phyloP scores from a whole-genome alignment of 1,140 invertebrate species.

The Diorhabda carinulata region DNA sequence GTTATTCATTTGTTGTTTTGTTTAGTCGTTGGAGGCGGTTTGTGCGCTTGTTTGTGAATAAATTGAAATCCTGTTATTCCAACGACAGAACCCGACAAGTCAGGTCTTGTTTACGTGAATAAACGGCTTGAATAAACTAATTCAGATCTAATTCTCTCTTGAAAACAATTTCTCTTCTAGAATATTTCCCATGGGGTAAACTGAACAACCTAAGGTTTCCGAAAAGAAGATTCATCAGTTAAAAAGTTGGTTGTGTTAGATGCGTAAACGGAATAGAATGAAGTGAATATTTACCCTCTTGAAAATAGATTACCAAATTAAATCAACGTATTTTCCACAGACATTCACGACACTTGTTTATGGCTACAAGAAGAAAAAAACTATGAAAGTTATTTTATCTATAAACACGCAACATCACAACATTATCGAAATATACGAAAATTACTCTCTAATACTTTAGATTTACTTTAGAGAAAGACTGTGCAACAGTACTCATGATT shows the following conservation, averaged over 20 bases:
- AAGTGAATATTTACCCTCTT: neutral
- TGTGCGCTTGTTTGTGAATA: constrained; percentile 23
- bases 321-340: too few species aligned
- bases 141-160: constrained; percentile 21
- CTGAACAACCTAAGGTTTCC: neutral
- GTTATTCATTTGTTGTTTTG: constrained; percentile 15
- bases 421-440: too few species aligned
- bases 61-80: constrained; percentile 29
- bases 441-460: too few species aligned
- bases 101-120: constrained; percentile 21
- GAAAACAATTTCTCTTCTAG: constrained; percentile 8
- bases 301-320: too few species aligned
- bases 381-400: too few species aligned
- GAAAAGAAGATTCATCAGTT: neutral
- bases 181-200: constrained; percentile 5
- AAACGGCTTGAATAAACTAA: constrained; percentile 27
- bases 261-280: neutral
- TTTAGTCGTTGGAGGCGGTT: constrained; percentile 11
- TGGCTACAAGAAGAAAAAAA: too few species aligned
- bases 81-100: constrained; percentile 18
- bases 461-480: too few species aligned
- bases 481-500: too few species aligned
- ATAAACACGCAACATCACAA: too few species aligned
- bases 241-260: neutral
- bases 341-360: too few species aligned